Conservation (phyloP, 2,797 vertebrate genomes). For the Pangasius macronema region DNA sequence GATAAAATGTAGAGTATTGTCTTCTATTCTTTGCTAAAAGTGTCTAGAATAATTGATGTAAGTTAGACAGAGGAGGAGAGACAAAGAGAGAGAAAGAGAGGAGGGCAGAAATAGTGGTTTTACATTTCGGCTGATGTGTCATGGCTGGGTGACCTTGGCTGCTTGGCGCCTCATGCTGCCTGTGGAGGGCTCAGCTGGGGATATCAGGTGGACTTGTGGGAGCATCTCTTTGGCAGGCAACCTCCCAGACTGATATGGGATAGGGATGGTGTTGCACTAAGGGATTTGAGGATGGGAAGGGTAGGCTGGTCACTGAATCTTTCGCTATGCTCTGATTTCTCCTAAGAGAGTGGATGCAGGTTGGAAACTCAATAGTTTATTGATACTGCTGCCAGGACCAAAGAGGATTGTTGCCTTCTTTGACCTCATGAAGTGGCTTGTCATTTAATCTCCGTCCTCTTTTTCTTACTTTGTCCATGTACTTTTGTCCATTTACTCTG, state of each 20-base stretch:
- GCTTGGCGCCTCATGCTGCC: constrained; percentile 58
- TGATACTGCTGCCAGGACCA: constrained; percentile 31
- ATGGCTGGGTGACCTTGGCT: constrained; percentile 70
- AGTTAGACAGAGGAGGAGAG: constrained; percentile 14
- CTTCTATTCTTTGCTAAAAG: constrained; percentile 13
- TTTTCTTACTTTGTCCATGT: constrained; percentile 5
- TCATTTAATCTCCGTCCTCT: background rate
- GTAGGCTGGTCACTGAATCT: constrained; percentile 52
- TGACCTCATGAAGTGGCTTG: constrained; percentile 19
- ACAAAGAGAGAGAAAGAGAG: constrained; percentile 20
- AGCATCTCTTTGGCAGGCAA: constrained; percentile 63
- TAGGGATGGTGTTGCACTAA: constrained; percentile 61
- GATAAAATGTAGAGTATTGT: background rate
- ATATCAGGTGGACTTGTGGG: constrained; percentile 71
- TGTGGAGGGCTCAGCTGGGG: constrained; percentile 58
- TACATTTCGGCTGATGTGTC: constrained; percentile 70
- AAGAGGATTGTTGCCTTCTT: constrained; percentile 9
- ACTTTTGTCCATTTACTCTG: too few relatives aligned
- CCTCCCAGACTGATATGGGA: constrained; percentile 67
- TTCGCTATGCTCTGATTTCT: constrained; percentile 65
- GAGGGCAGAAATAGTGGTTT: constrained; percentile 59
- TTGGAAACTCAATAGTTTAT: constrained; percentile 66
- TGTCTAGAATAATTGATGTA: constrained; percentile 8
- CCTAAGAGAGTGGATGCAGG: constrained; percentile 69
- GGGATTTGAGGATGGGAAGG: constrained; percentile 58